Percentiles rank a stretch among this genome's conserved stretches.
Conservation (phyloP, 2,113 vertebrate species). For the Ardeotis arabs region DNA sequence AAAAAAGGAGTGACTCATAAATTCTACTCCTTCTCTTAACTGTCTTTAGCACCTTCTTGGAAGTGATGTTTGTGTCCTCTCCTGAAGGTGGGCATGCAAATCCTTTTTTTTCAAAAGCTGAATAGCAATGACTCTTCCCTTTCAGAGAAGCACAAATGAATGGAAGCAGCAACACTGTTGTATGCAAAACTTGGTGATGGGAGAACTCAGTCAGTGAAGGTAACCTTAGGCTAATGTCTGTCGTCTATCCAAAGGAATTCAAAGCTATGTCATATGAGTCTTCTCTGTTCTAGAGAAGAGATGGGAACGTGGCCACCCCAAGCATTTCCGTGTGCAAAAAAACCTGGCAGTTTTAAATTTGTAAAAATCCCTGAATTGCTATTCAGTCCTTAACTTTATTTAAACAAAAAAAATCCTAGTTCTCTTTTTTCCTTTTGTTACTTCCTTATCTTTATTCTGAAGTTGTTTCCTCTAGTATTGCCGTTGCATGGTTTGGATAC, state of each 20-base stretch:
- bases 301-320: background rate
- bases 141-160: background rate
- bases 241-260: background rate
- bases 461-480: background rate
- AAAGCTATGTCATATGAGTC: background rate
- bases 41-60: background rate
- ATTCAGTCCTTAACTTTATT: background rate
- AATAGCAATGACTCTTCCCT: background rate
- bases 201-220: background rate
- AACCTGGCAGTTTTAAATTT: background rate
- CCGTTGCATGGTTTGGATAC: background rate
- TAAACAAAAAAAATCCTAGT: background rate
- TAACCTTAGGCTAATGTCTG: background rate
- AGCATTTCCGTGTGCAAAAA: background rate
- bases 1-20: conserved; percentile 11
- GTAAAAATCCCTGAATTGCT: background rate
- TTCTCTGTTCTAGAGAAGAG: background rate
- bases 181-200: background rate
- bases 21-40: background rate
- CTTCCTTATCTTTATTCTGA: background rate
- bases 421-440: background rate
- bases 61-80: background rate
- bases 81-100: background rate
- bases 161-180: background rate
- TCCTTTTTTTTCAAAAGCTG: background rate